Conservation (phyloP, 2,113 vertebrate species). For the Callospermophilus lateralis region DNA sequence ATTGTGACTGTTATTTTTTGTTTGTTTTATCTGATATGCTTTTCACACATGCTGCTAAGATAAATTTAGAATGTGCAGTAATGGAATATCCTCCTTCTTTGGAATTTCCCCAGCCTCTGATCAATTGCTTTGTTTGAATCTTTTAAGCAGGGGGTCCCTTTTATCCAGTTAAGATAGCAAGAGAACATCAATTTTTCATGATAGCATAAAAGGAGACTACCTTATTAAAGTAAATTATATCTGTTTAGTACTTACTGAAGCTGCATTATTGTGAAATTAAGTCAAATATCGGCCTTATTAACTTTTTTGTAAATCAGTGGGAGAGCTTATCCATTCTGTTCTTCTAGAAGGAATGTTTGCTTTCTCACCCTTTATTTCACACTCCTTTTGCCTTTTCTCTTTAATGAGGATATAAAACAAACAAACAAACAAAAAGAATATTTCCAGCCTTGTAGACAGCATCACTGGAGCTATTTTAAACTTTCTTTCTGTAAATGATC, state of each 20-base stretch:
- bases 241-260: constrained; percentile 19
- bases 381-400: constrained; percentile 37
- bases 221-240: neutral
- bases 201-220: neutral
- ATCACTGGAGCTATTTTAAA: constrained; percentile 61
- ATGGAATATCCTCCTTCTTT: neutral
- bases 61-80: neutral
- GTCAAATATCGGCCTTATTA: neutral
- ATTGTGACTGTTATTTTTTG: neutral
- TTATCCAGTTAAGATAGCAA: constrained; percentile 33
- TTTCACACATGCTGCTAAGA: neutral
- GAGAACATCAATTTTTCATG: constrained; percentile 57
- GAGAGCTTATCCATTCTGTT: constrained; percentile 21
- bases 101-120: neutral
- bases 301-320: constrained; percentile 3
- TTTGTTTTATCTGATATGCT: neutral
- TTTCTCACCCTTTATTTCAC: constrained; percentile 46
- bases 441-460: constrained; percentile 21
- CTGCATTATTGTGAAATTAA: constrained; percentile 36
- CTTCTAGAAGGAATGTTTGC: constrained; percentile 32
- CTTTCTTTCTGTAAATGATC: constrained; percentile 49
- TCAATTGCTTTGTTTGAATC: neutral
- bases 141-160: neutral
- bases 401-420: constrained; percentile 17
- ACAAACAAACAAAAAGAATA: constrained; percentile 50